Conservation (phyloP, 2,113 vertebrate species). For the Steatornis caripensis region DNA sequence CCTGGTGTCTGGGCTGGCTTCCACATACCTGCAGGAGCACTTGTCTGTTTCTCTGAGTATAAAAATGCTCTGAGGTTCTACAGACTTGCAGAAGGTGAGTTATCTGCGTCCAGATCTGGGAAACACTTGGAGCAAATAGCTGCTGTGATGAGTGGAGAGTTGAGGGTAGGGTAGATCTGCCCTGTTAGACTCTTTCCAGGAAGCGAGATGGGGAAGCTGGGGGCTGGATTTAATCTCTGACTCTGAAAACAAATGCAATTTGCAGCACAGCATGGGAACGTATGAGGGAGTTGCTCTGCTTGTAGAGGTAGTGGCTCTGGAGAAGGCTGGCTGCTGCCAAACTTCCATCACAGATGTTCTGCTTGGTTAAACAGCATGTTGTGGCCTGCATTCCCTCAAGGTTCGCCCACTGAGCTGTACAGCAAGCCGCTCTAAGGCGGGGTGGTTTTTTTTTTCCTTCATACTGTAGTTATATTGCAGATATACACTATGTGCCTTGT, state of each 20-base stretch:
- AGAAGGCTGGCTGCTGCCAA: constrained; percentile 13
- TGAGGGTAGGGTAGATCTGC: not conserved
- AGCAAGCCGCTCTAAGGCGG: not conserved
- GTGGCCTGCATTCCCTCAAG: constrained; percentile 3
- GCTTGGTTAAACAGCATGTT: not conserved
- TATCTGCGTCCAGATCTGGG: not conserved
- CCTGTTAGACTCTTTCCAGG: not conserved
- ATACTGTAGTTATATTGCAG: not conserved
- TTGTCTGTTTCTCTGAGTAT: not conserved
- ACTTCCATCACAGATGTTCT: constrained; percentile 3
- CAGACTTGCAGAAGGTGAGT: not conserved
- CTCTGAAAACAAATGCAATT: not conserved
- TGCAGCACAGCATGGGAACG: not conserved
- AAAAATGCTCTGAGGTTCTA: not conserved
- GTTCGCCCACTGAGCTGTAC: not conserved
- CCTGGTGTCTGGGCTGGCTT: not conserved
- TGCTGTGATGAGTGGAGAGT: not conserved
- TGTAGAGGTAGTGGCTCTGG: not conserved
- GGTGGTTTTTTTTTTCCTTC: not conserved
- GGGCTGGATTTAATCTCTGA: not conserved
- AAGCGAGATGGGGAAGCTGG: not conserved
- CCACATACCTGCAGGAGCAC: not conserved
- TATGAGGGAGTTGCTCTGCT: not conserved
- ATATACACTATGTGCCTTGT: not conserved
- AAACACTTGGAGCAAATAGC: not conserved